Base-by-base conservation (phyloP, 2,797 vertebrate genomes). In the Selene dorsalis region DNA sequence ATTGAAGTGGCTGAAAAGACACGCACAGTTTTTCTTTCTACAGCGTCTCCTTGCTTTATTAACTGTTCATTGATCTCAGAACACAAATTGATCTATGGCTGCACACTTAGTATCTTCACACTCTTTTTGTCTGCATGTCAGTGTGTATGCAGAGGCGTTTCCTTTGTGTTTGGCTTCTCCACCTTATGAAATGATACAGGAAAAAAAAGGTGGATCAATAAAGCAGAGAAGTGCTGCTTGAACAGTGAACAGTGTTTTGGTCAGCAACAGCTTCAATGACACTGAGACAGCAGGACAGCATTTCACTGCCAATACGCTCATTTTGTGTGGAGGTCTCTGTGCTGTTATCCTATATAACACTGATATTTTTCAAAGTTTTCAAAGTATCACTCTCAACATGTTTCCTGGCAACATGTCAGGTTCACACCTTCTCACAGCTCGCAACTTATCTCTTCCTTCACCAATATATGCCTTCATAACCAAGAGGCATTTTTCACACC, bases 61-160 rank as follows among this genome's bases (percentile, higher is more conserved):
- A 73, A 64, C 3, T 28, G 52, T 64, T 82, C 79, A 86, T 69
- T 86, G 69, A 80, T 55, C 69, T 64, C 41, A 65, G 60, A 75
- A 50, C 71, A 73, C 61, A n/a, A 58, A 73, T 16, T 84, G 77
- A 84, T 86, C 73, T 68, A 65, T 74, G 55, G 43, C 24, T 30
- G 30, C 71, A 35, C 22, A 16, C 43, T 62, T 73, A 16, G 50
- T 75, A 74, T 13, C 5, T 8, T n/a, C 47, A 43, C 57, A 0
- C 20, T 20, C 58, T 3, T 9, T 56, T 22, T 39, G 22, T 56
- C 30, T 30, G 18, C n/a, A n/a, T n/a, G n/a, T n/a, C n/a, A n/a
- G n/a, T n/a, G n/a, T n/a, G n/a, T n/a, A 22, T 7, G 45, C 62
- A 74, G 50, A 41, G 61, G 64, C 16, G 72, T 76, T 65, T 47